A percentile compares a stretch with the other conserved stretches of the same genome.
Evolutionary conservation across 2,113 vertebrate genomes (phyloP).

Genomic region (Erythrocercus mccallii): DNA sequence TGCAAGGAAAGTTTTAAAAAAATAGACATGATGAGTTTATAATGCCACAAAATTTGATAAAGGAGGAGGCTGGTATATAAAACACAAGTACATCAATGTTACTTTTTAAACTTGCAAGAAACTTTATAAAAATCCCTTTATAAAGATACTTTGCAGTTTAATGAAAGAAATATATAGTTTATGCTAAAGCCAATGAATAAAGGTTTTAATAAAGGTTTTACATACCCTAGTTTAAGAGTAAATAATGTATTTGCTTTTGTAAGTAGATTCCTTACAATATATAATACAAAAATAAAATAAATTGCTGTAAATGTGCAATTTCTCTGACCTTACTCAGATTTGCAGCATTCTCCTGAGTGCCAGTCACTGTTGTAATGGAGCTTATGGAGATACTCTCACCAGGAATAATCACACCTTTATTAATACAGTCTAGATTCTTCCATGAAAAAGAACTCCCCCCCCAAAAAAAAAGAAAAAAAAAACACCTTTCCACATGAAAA

Average conservation of each 20-base stretch:
- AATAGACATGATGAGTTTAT: not conserved
- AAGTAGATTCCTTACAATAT: not conserved
- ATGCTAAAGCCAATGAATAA: not conserved
- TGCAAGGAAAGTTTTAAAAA: not conserved
- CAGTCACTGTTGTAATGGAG: slow-evolving; percentile 1
- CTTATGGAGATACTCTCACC: not conserved
- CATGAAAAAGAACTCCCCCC: not conserved
- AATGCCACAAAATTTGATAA: not conserved
- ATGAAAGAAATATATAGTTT: not conserved
- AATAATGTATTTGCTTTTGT: not conserved
- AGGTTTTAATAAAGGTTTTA: not conserved
- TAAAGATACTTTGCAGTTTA: not conserved
- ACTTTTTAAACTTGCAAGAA: not conserved
- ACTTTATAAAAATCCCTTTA: not conserved
- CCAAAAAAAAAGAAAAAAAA: not conserved
- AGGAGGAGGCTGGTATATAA: not conserved
- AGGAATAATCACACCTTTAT: not conserved
- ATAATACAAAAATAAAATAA: not conserved
- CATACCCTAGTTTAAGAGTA: not conserved
- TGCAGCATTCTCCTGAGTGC: slow-evolving; percentile 15
- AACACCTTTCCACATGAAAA: not conserved
- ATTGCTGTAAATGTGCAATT: slow-evolving; percentile 10
- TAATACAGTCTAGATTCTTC: not conserved
- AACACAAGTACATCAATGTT: not conserved
- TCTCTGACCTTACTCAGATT: slow-evolving; percentile 26